phyloP scores from a whole-genome alignment of 2,113 vertebrate genomes.

The Archilochus colubris region DNA sequence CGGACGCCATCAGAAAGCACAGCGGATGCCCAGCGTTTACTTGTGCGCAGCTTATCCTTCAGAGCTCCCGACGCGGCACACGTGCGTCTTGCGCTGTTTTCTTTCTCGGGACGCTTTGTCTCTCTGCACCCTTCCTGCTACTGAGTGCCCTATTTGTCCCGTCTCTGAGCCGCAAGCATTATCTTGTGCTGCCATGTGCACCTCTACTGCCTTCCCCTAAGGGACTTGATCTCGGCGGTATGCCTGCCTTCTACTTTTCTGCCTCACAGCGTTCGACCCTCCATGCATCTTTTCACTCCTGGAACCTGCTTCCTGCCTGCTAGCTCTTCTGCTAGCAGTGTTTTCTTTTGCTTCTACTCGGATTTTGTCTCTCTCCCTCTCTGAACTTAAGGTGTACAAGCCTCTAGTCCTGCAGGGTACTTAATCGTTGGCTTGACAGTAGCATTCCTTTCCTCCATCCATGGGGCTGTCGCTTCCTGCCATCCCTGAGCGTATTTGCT shows the following conservation, averaged over 20 bases:
- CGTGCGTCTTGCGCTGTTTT: too few species aligned
- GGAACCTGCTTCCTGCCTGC: neutral
- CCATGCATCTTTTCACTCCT: fast-evolving
- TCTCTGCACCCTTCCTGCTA: neutral
- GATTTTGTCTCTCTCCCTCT: neutral
- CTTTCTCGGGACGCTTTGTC: too few species aligned
- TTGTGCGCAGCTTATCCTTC: neutral
- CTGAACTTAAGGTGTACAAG: neutral
- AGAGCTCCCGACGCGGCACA: neutral
- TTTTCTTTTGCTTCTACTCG: neutral
- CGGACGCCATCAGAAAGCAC: neutral
- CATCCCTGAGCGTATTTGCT: neutral
- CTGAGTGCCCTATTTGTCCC: neutral
- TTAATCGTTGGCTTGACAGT: neutral
- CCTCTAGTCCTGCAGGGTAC: too few species aligned
- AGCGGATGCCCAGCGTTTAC: fast-evolving
- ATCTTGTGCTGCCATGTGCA: too few species aligned
- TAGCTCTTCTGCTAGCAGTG: too few species aligned
- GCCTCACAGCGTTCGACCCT: neutral
- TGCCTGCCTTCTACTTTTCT: neutral
- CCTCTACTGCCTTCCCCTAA: neutral
- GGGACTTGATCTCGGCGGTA: neutral
- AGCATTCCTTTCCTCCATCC: neutral
- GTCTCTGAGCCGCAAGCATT: neutral
- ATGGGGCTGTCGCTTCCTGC: neutral